Evolutionary conservation across 2,888 invertebrate species (phyloP).

Genomic region (Suillia variegata): DNA sequence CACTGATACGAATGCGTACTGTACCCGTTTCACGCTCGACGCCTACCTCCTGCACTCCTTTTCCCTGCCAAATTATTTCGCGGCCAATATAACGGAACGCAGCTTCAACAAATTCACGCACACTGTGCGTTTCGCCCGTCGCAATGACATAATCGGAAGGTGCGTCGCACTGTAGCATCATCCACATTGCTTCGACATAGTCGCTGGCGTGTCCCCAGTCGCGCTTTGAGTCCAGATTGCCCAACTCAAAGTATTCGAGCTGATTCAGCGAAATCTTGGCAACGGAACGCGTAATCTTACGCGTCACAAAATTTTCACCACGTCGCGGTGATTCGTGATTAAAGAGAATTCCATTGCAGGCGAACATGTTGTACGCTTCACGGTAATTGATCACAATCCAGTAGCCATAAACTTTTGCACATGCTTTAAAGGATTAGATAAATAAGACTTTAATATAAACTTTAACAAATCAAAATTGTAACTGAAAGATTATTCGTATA

Average conservation of each 20-base stretch:
- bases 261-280: constrained; percentile 93
- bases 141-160: constrained; percentile 98
- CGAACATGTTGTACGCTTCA: constrained; percentile 94
- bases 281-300: constrained; percentile 96
- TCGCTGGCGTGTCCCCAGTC: constrained; percentile 99
- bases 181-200: constrained; percentile 99
- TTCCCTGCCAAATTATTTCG: constrained; percentile 86
- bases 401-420: constrained; percentile 93
- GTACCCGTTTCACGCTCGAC: constrained; percentile 72
- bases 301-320: constrained; percentile 97
- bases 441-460: not conserved
- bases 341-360: constrained; percentile 94
- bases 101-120: constrained; percentile 93
- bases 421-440: constrained; percentile 69
- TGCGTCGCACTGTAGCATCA: constrained; percentile 91
- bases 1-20: constrained; percentile 85
- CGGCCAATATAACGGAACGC: constrained; percentile 85
- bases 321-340: constrained; percentile 96
- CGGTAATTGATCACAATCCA: constrained; percentile 97
- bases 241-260: constrained; percentile 84
- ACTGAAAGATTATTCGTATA: not conserved
- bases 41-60: constrained; percentile 79
- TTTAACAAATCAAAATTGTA: not conserved
- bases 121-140: constrained; percentile 93
- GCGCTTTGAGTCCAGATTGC: constrained; percentile 91